These are phyloP conservation scores for Amblyteles armatorius DNA, from an alignment of 2,888 invertebrate species.

Conservation along the genomic window DNA sequence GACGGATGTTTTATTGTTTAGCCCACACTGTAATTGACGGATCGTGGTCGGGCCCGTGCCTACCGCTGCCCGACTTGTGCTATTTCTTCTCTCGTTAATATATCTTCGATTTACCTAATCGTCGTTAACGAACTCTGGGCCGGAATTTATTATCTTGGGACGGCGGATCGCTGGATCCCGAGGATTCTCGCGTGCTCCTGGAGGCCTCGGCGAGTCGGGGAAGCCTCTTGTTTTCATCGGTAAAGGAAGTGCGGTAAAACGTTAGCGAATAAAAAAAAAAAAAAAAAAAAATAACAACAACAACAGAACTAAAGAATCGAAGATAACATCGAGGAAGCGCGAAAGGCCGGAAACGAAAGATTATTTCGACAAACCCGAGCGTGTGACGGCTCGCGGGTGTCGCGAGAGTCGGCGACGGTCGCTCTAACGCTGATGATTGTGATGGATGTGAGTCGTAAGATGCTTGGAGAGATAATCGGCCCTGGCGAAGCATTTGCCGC, in stretches of 20 bases:
- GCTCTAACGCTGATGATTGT: constrained; percentile 89
- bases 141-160: not conserved
- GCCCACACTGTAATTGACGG: constrained; percentile 67
- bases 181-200: constrained; percentile 5
- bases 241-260: constrained; percentile 47
- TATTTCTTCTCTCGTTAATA: not conserved
- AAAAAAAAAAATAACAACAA: too few relatives aligned
- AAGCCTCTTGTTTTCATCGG: not conserved
- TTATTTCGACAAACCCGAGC: not conserved
- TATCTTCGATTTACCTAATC: constrained; percentile 11
- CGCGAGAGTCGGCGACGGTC: not conserved
- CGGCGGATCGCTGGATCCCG: not conserved
- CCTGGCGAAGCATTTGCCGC: constrained; percentile 95
- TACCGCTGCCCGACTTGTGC: constrained; percentile 3
- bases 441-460: constrained; percentile 95
- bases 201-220: not conserved
- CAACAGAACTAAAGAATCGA: not conserved
- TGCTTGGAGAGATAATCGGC: constrained; percentile 96
- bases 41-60: constrained; percentile 48
- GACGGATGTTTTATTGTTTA: constrained; percentile 19
- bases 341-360: constrained; percentile 12
- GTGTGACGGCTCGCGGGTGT: not conserved
- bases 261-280: not conserved
- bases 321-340: not conserved
- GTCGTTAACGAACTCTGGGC: not conserved